Evolutionary conservation across 2,113 vertebrate species (phyloP), one percentile per base, ranked within the genome.

Genomic region (Rhombomys opimus): DNA sequence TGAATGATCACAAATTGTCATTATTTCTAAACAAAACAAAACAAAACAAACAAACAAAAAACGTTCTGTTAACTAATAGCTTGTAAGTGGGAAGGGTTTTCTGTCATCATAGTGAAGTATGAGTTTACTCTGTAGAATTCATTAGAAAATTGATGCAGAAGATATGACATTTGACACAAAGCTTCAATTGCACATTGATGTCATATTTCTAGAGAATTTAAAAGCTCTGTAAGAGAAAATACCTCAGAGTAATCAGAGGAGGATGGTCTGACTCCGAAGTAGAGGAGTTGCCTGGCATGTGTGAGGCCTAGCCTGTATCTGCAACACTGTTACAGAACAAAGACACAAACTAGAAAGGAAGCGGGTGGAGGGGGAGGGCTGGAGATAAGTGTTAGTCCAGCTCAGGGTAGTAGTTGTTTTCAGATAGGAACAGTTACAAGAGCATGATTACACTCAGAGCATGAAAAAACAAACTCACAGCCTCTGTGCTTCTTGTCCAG

Each of bases 51-150:
- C 46, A 46, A 46, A 46, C 4, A 46, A 7, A 72, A 96, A 67
- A 13, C 3, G 4, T 57, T 1, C 54, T 59, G 8, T 78, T 52
- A 87, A 84, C 72, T 54, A 87, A 82, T n/a, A 77, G 27, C 22
- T 76, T 82, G 3, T 13, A 91, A 72, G 50, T 18, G 12, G 50
- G 17, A 76, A 68, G 50, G 50, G n/a, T 65, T 94, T 89, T 27
- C 13, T 95, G 30, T 22, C 23, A 4, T 91, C 41, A 90, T 88
- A 96, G 46, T 87, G 52, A 95, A 94, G 73, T 72, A 72, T 67
- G 52, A 78, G 94, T 70, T 10, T 68, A 20, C 59, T 86, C 1
- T 90, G 20, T 1, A 90, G 30, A 93, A 90, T 92, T 65, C 65
- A 41, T 50, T 85, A 72, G 65, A 80, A 95, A 95, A 82, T 30